Base-by-base conservation (phyloP, 1,140 invertebrate species). In the Drosophila kepulauana region DNA sequence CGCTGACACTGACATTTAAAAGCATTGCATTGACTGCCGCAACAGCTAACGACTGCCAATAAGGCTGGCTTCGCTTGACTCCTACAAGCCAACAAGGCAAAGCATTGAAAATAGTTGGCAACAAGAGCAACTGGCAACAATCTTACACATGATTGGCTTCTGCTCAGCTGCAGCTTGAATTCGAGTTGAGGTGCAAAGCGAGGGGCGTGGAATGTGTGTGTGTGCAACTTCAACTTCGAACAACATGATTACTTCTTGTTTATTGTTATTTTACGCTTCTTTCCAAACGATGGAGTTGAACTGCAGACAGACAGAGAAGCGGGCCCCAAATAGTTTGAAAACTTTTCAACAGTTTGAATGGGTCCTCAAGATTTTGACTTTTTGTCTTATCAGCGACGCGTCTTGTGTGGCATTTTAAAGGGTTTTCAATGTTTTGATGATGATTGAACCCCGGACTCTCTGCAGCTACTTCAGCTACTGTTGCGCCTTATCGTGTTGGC, bases 201-300 rank as follows among this genome's bases (percentile, higher is more conserved):
- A 10, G 16, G 10, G 25, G 20, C 5, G 65, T 61, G 70, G 59
- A 73, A 51, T 38, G 25, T 45, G 28, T 67, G 69, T 25, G 20
- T 25, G 20, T 67, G 69, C 58, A 75, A 70, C 68, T 73, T 65
- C 49, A 75, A 70, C 68, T 73, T 65, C 49, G 51, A 78, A 70
- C 79, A 89, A 89, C 85, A 89, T 88, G 85, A 88, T 88, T 88
- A 88, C 84, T 84, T 88, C 73, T 84, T 87, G 84, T 88, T 87
- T 87, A 87, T 88, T 88, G 80, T 88, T 88, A 88, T 88, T 87
- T 87, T 68, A 75, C 84, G 84, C 84, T 82, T 69, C 72, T 86
- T 87, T 25, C 10, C 7, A 52, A 61, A 52, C 13, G 30, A 59
- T 30, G 5, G n/a, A 68, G 46, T 33, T 2, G 38, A 70, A 45